Conservation (phyloP, 2,797 vertebrate species). For the Etheostoma nigrum region DNA sequence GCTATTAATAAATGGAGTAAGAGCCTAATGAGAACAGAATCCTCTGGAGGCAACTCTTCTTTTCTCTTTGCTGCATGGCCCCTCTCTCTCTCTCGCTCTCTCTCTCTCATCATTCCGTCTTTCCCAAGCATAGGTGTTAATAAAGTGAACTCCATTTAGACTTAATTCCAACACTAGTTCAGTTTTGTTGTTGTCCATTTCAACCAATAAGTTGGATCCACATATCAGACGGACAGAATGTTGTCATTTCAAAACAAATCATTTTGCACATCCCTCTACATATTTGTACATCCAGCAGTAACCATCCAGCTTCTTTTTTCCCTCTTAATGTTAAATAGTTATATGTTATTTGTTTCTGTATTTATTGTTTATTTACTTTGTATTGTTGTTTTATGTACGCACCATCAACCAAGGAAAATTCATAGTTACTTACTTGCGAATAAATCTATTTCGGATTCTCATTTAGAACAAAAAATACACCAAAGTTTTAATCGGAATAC, state of each 20-base stretch:
- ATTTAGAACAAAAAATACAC: not conserved
- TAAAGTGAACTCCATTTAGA: constrained; percentile 57
- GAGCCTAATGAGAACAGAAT: constrained; percentile 81
- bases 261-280: no score
- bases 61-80: constrained; percentile 54
- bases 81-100: constrained; percentile 13
- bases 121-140: constrained; percentile 61
- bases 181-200: not conserved
- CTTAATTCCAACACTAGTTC: constrained; percentile 11
- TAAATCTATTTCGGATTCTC: not conserved
- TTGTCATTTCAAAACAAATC: not conserved
- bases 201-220: constrained; percentile 10
- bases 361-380: no score
- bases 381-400: no score
- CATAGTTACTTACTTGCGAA: no score
- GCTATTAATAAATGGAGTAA: constrained; percentile 84
- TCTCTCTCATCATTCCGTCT: constrained; percentile 36
- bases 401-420: no score
- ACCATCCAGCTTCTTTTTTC: no score
- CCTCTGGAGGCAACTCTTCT: constrained; percentile 74
- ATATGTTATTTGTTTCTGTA: no score
- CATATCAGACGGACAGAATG: not conserved
- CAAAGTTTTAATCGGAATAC: constrained; percentile 1
- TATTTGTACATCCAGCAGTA: no score
- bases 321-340: no score